Percentiles rank a stretch among this genome's conserved stretches.
phyloP scores from a whole-genome alignment of 2,113 vertebrate genomes.

The Zosterops hypoxanthus region DNA sequence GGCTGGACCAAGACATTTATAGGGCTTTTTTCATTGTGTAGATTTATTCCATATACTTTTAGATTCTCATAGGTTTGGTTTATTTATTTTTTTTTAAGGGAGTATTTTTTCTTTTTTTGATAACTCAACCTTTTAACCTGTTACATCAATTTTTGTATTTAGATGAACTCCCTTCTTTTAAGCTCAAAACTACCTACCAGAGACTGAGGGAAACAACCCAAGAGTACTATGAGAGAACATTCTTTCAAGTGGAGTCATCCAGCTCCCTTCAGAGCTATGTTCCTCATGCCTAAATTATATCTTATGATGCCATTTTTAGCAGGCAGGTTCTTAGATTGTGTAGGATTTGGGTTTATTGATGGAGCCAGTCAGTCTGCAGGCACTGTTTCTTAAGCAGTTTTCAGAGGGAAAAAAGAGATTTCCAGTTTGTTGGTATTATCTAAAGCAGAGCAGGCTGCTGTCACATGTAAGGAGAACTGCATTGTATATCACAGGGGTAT shows the following conservation, averaged over 20 bases:
- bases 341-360: slow-evolving; percentile 4
- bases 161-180: neutral
- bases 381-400: neutral
- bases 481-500: neutral
- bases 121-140: neutral
- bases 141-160: neutral
- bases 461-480: neutral
- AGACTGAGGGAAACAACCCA: neutral
- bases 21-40: neutral
- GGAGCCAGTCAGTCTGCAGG: slow-evolving; percentile 6
- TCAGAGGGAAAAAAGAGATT: neutral
- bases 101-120: neutral
- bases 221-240: neutral
- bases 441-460: neutral
- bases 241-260: slow-evolving; percentile 25
- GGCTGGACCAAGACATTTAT: neutral
- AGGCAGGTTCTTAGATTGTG: slow-evolving; percentile 16
- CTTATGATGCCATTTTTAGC: neutral
- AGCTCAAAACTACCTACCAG: neutral
- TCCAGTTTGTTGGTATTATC: slow-evolving; percentile 20
- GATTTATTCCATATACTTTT: neutral
- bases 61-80: neutral
- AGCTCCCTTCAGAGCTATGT: neutral
- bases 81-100: neutral
- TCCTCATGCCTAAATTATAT: slow-evolving; percentile 8